phyloP scores from a whole-genome alignment of 2,888 invertebrate genomes.

The Nephrocerus scutellatus region DNA sequence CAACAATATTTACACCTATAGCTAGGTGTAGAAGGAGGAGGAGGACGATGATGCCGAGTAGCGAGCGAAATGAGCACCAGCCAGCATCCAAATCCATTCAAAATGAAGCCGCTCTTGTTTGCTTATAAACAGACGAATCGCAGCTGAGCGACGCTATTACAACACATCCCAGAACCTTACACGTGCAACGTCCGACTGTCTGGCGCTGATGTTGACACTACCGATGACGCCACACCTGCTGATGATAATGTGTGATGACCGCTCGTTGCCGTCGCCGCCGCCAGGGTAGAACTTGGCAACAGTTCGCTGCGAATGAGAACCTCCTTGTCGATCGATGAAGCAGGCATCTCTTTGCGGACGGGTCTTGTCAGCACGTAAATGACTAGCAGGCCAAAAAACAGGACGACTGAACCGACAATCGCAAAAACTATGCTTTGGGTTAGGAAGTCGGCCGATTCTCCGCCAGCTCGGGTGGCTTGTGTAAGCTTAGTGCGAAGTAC shows the following conservation, averaged over 20 bases:
- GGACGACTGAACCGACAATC: constrained; percentile 24
- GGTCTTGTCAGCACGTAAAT: constrained; percentile 27
- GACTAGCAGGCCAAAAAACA: constrained; percentile 28
- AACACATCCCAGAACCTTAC: constrained; percentile 21
- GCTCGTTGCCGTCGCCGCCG: constrained; percentile 14
- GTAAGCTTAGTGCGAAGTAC: constrained; percentile 28
- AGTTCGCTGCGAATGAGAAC: constrained; percentile 31
- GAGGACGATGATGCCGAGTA: too few species aligned
- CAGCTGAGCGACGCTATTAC: too few species aligned
- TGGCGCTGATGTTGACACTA: not conserved
- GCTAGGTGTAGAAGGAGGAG: too few species aligned
- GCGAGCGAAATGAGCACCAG: too few species aligned
- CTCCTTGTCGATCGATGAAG: constrained; percentile 24
- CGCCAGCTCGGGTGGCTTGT: constrained; percentile 16
- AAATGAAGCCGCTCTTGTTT: too few species aligned
- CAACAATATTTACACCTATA: too few species aligned
- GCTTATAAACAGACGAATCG: too few species aligned
- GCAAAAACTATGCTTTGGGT: constrained; percentile 27
- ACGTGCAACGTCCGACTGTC: constrained; percentile 32
- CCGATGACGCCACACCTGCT: not conserved
- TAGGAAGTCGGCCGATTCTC: constrained; percentile 17
- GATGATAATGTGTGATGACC: not conserved
- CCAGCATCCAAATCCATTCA: too few species aligned
- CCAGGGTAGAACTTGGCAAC: constrained; percentile 25
- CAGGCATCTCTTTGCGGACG: constrained; percentile 25